A percentile compares a stretch with the other conserved stretches of the same genome.
Conservation (phyloP, 2,797 vertebrate genomes). For the Diglossa cyanea region DNA sequence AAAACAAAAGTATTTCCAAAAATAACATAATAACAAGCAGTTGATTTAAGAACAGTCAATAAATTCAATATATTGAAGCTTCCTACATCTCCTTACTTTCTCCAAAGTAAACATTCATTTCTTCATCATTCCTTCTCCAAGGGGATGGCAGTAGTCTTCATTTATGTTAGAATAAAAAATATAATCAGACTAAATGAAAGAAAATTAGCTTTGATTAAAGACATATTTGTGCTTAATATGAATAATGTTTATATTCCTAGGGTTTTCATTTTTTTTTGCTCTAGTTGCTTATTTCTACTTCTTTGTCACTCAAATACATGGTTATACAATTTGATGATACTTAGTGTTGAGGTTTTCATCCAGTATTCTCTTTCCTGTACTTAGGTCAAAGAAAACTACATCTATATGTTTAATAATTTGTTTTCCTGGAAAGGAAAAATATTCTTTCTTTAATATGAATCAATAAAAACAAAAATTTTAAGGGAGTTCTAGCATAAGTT, state of each 20-base stretch:
- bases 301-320: not conserved
- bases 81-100: not conserved
- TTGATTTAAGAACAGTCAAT: not conserved
- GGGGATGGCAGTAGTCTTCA: not conserved
- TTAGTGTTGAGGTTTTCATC: not conserved
- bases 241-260: not conserved
- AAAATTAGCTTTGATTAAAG: not conserved
- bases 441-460: not conserved
- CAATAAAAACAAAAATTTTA: not conserved
- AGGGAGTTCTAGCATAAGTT: not conserved
- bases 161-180: not conserved
- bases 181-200: not conserved
- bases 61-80: not conserved
- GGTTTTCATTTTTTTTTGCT: not conserved
- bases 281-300: not conserved
- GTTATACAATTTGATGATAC: not conserved
- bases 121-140: not conserved
- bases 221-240: not conserved
- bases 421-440: not conserved
- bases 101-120: not conserved
- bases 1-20: not conserved
- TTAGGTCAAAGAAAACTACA: not conserved
- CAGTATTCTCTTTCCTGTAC: not conserved
- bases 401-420: not conserved
- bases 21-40: not conserved